Percentiles rank a stretch among this genome's conserved stretches.
These are phyloP conservation scores for Phragmatobia fuliginosa DNA, from an alignment of 2,888 invertebrate genomes.

Conservation along the genomic window DNA sequence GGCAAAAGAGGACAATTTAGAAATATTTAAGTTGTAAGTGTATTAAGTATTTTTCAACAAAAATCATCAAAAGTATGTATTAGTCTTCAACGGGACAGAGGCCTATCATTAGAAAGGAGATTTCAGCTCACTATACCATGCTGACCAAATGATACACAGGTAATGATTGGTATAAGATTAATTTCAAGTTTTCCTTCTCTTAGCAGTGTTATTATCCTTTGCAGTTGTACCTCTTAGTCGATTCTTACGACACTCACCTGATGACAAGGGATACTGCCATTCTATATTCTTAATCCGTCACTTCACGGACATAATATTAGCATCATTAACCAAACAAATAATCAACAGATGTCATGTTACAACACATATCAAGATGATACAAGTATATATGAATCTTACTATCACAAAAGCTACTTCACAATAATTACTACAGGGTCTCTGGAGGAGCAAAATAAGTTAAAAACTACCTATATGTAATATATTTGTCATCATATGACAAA, in stretches of 20 bases:
- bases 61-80: background rate
- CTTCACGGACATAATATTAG: no score
- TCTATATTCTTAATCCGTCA: no score
- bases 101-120: no score
- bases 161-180: no score
- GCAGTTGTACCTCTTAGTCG: no score
- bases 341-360: conserved; percentile 16
- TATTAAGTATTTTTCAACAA: background rate
- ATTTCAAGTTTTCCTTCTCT: no score
- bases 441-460: conserved; percentile 16
- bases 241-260: no score
- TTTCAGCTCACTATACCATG: no score
- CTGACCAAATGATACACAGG: no score
- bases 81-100: no score
- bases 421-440: conserved; percentile 23
- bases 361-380: conserved; percentile 15
- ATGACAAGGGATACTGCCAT: no score
- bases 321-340: conserved; percentile 2
- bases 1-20: background rate
- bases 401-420: conserved; percentile 32
- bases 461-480: conserved; percentile 38
- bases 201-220: no score
- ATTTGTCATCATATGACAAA: conserved; percentile 51
- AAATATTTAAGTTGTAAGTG: background rate
- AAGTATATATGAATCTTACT: conserved; percentile 27